Percentiles rank a stretch among this genome's conserved stretches.
phyloP scores from a whole-genome alignment of 1,140 invertebrate species.

The Rhagoletis zephyria region DNA sequence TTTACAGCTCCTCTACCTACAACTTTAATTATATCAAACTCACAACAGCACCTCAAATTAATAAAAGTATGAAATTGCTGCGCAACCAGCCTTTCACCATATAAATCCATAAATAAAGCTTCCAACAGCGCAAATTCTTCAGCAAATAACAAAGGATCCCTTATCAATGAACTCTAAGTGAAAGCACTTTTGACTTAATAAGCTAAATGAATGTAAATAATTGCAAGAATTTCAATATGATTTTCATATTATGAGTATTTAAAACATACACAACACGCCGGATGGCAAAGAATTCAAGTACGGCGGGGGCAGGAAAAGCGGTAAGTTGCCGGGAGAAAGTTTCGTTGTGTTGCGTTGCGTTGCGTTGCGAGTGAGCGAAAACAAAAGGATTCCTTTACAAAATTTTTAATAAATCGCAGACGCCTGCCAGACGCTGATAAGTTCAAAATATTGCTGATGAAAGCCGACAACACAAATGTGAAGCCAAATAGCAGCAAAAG shows the following conservation, averaged over 20 bases:
- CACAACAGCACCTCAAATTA: too few species aligned
- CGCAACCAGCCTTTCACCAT: too few species aligned
- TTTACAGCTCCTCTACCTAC: too few species aligned
- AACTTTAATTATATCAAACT: too few species aligned
- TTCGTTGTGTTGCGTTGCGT: too few species aligned
- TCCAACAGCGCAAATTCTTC: neutral
- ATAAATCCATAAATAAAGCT: neutral
- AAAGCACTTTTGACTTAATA: constrained; percentile 43
- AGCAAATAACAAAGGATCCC: constrained; percentile 12
- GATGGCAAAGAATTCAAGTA: neutral
- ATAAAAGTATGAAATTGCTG: too few species aligned
- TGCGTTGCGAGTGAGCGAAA: too few species aligned
- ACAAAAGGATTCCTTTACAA: constrained; percentile 58
- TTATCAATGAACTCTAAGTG: constrained; percentile 44
- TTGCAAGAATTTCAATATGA: constrained; percentile 16
- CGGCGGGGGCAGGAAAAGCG: neutral
- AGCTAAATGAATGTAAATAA: constrained; percentile 50
- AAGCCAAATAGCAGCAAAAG: constrained; percentile 16
- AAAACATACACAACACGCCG: neutral
- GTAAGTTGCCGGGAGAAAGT: constrained; percentile 58
- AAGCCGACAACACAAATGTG: constrained; percentile 17
- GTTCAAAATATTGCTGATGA: constrained; percentile 29
- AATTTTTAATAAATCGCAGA: constrained; percentile 68
- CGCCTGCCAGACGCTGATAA: constrained; percentile 72
- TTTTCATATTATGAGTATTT: constrained; percentile 53